These are phyloP conservation scores for Procambarus clarkii DNA, from an alignment of 1,140 invertebrate species.

Conservation along the genomic window DNA sequence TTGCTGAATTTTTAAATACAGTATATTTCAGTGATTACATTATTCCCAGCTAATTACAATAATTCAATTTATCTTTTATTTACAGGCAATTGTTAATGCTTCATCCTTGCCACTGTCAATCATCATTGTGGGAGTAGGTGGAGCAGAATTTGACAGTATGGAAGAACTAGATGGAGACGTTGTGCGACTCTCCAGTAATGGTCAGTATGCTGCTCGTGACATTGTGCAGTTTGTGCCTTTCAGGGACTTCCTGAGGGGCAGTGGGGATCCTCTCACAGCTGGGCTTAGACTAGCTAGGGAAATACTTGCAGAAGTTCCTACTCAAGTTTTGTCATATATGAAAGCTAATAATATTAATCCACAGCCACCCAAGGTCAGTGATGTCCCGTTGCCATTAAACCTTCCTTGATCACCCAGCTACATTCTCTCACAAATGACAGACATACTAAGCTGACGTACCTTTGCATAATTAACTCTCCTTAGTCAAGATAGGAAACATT, in stretches of 20 bases:
- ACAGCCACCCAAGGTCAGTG: constrained; percentile 73
- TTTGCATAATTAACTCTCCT: too few species aligned
- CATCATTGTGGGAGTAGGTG: constrained; percentile 81
- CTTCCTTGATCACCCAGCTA: not conserved
- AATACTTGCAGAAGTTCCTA: constrained; percentile 81
- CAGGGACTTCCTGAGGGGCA: constrained; percentile 76
- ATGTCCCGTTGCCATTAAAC: constrained; percentile 15
- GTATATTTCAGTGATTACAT: too few species aligned
- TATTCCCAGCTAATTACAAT: not conserved
- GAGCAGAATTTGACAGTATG: constrained; percentile 80
- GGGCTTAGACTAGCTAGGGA: constrained; percentile 79
- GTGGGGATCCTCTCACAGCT: constrained; percentile 73
- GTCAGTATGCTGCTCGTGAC: constrained; percentile 78
- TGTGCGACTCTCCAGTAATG: constrained; percentile 77
- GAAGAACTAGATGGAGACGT: constrained; percentile 80
- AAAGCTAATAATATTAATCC: constrained; percentile 78
- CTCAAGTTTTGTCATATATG: constrained; percentile 81
- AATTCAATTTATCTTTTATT: not conserved
- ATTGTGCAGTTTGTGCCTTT: constrained; percentile 82
- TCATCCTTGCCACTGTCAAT: constrained; percentile 80
- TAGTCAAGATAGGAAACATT: too few species aligned
- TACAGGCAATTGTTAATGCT: constrained; percentile 78
- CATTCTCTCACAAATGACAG: not conserved
- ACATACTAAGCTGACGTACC: too few species aligned
- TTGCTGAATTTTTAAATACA: too few species aligned